Base-by-base conservation (phyloP, 2,888 invertebrate genomes). In the Polydrusus cervinus region DNA sequence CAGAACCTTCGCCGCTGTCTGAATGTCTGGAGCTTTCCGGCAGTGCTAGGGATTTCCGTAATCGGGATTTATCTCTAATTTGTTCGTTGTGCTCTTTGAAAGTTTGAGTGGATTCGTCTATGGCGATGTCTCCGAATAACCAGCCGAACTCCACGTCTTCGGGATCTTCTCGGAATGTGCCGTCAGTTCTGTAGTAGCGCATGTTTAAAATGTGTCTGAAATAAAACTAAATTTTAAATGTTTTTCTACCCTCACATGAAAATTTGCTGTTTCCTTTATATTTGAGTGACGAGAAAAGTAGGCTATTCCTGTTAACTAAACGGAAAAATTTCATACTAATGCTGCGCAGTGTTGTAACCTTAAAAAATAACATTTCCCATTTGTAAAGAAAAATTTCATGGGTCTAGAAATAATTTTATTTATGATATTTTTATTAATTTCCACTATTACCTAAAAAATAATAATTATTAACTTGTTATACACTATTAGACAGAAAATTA, bases 91-190 rank as follows among this genome's bases (percentile, higher is more conserved):
- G 62, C 49, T 76, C 64, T 45, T 78, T 75, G 13, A 61, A 75
- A 34, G 60, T 45, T 11, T 76, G 69, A 6, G 64, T 64, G 45
- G 61, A 71, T 74, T 82, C 81, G 16, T 83, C 80, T 6, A 82
- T 71, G 13, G 72, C 68, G 38, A 83, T 81, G 49, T 84, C 82
- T 20, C 71, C 49, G 14, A 82, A 79, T 66, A 77, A 81, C 85
- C 85, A 85, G 9, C 86, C 85, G 67, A 85, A 86, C 53, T 81
- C 80, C 9, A 65, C 78, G 74, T 85, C 84, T 16, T 80, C 71
- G 1, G 71, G 65, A 45, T 82, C 77, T 38, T 83, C 83, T 20
- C 77, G 76, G 40, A 60, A 84, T 66, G 80, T 83, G 47, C 85
- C 85, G 71, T 85, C 84, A 14, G 68, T 18, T 72, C 80, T 80